phyloP scores from a whole-genome alignment of 2,888 invertebrate genomes.

The Calameuta filiformis region DNA sequence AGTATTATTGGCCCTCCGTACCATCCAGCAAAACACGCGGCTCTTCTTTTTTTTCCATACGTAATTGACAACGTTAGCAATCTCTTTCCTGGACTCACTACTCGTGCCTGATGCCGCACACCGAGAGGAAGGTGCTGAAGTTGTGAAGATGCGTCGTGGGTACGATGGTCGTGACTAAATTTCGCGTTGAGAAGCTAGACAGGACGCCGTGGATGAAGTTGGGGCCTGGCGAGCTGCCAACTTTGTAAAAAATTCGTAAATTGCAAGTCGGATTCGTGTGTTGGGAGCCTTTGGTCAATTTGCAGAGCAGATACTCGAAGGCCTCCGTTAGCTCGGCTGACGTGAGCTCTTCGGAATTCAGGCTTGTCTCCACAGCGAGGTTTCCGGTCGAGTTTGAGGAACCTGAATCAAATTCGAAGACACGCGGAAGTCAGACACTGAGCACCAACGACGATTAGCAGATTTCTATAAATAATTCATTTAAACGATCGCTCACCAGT shows the following conservation, averaged over 20 bases:
- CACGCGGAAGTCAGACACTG: not conserved
- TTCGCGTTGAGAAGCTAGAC: constrained; percentile 53
- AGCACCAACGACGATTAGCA: not conserved
- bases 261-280: constrained; percentile 73
- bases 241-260: constrained; percentile 82
- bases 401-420: constrained; percentile 37
- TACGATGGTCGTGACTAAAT: constrained; percentile 78
- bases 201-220: constrained; percentile 61
- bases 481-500: constrained; percentile 68
- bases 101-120: constrained; percentile 83
- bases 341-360: constrained; percentile 63
- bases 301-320: constrained; percentile 70
- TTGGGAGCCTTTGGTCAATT: constrained; percentile 69
- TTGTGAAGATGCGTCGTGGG: constrained; percentile 85
- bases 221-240: constrained; percentile 69
- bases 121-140: constrained; percentile 84
- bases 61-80: constrained; percentile 37
- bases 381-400: constrained; percentile 63
- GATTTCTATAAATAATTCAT: not conserved
- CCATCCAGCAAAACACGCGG: not conserved
- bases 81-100: constrained; percentile 47
- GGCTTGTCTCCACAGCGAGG: constrained; percentile 54
- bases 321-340: constrained; percentile 69
- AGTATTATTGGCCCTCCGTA: constrained; percentile 6
- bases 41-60: constrained; percentile 20